Base-by-base conservation (phyloP, 2,113 vertebrate genomes). In the Embiotoca jacksoni region DNA sequence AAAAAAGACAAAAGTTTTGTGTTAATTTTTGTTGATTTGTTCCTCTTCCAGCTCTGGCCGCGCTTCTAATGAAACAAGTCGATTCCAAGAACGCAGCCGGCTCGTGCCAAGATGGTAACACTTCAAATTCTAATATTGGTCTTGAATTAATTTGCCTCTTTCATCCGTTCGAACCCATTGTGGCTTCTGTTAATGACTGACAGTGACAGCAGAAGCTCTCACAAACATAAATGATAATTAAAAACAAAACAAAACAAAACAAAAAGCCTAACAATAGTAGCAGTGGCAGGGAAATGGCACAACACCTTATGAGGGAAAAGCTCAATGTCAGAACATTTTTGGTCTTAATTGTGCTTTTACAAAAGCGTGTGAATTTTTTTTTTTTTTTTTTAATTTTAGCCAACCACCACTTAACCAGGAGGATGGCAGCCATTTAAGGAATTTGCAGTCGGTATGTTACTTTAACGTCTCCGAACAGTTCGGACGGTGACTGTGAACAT, bases 121-220 rank as follows among this genome's bases (percentile, higher is more conserved):
- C 79, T 86, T 88, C 72, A 88, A 72, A 90, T 86, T 90, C 86
- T 82, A 86, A 90, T 89, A 85, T 82, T 35, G 53, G 72, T 82
- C 75, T 70, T 88, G 81, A 92, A 91, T 89, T 86, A 89, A 92
- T 93, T 85, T 82, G 60, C 73, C 82, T 68, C 77, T 92, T 91
- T 93, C 84, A 91, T 92, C 81, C 85, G 88, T 89, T 87, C 81
- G 86, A 72, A 80, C 72, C 83, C 81, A 85, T 91, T 89, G 88
- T 85, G 78, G 72, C 49, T 61, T 65, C 71, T 81, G 74, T 50
- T 92, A 88, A 92, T 90, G 83, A 86, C 86, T 90, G 88, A 89
- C 83, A 85, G 82, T 81, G 76, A 81, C 85, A 72, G 79, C 67
- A 76, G 80, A 89, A 23, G 71, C 73, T 73, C 64, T 83, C 54